Evolutionary conservation across 2,113 vertebrate species (phyloP).

Genomic region (Mesocricetus auratus): DNA sequence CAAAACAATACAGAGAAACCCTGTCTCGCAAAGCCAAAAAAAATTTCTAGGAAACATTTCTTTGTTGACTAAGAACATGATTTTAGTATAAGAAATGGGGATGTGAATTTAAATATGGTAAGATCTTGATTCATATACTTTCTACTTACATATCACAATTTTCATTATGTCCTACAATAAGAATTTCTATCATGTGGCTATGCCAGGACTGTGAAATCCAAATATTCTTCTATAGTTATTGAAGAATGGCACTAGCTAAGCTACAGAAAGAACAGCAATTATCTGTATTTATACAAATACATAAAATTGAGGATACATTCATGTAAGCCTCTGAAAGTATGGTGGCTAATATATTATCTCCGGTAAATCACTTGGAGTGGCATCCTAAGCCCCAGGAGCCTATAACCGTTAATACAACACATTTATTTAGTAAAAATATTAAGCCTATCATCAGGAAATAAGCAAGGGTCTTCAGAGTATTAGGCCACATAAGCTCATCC

Average conservation of each 20-base stretch:
- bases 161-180: background rate
- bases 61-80: background rate
- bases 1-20: too few species aligned
- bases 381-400: background rate
- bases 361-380: background rate
- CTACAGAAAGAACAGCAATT: background rate
- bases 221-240: slow-evolving; percentile 19
- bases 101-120: background rate
- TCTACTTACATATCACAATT: background rate
- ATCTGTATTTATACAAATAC: slow-evolving; percentile 19
- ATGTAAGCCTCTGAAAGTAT: background rate
- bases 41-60: slow-evolving; percentile 36
- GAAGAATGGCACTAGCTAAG: background rate
- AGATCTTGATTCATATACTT: background rate
- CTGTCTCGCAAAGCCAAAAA: too few species aligned
- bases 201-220: background rate
- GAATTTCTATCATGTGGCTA: background rate
- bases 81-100: slow-evolving; percentile 5
- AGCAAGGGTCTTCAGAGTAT: background rate
- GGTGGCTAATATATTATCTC: slow-evolving; percentile 23
- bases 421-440: slow-evolving; percentile 8
- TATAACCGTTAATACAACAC: slow-evolving; percentile 20
- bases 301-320: background rate
- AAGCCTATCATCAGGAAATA: slow-evolving; percentile 32
- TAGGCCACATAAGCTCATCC: background rate